Evolutionary conservation across 1,140 invertebrate species (phyloP), one percentile per base, ranked within the genome.

Genomic region (Chironomus striatipennis): DNA sequence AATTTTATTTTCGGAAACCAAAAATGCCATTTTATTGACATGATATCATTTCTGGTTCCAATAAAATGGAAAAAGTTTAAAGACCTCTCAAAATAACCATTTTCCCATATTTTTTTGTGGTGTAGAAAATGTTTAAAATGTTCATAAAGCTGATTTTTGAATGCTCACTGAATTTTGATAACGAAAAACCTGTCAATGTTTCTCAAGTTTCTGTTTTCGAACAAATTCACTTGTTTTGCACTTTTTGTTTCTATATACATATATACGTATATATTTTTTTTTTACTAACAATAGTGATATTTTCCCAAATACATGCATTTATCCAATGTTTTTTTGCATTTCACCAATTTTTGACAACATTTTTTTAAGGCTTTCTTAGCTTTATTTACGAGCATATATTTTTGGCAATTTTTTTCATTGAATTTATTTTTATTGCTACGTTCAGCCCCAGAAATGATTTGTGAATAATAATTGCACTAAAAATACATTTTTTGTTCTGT

Each of bases 181-280:
- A 70, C 17, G 20, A 70, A 21, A 70, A 70, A 70, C 65, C 65
- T 70, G 65, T 70, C 65, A 70, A 70, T 70, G n/a, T 17, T 70
- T 21, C 17, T 18, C 18, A 17, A 18, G 6, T 7, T 70, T 70
- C 10, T 70, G 17, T 18, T 70, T 70, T 70, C 18, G 24, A 34
- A 34, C 5, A 34, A 34, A 34, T 57, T 57, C 47, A 57, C 8
- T 57, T n/a, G 24, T 34, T 57, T 57, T 57, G 9, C 8, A 57
- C 12, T 57, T 57, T 12, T n/a, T 57, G 12, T 57, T 57, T 57
- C n/a, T 57, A 15, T n/a, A 12, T n/a, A 57, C n/a, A n/a, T n/a
- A n/a, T n/a, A n/a, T n/a, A n/a, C n/a, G n/a, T n/a, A n/a, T n/a
- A n/a, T n/a, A n/a, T n/a, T n/a, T 57, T n/a, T 57, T 57, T 57